Evolutionary conservation across 1,140 invertebrate species (phyloP), one percentile per base, ranked within the genome.

Genomic region (Cotesia glomerata): DNA sequence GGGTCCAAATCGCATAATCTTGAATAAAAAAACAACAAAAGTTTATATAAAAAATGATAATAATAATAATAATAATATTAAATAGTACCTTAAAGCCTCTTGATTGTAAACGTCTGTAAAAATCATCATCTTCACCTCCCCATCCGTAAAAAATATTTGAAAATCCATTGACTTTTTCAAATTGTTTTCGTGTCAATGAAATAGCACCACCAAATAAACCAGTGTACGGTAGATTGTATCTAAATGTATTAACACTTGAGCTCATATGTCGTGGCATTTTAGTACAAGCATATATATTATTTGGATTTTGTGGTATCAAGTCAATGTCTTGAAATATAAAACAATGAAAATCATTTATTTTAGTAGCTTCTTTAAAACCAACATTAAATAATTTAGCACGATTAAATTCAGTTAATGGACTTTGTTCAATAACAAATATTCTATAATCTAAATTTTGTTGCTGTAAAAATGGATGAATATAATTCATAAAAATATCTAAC

Each of bases 301-400:
- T 91, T 69, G 91, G 90, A 86, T 95, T 95, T 75, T 98, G 89
- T 9, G 97, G 97, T 69, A 99, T 89, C 16, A 99, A 86, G 88
- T 99, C 97, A 54, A 99, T 94, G 83, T 99, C 97, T 86, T 98
- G 97, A 79, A 99, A 94, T 64, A 99, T 92, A 61, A 98, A 91
- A 81, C 98, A 99, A 32, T 95, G 91, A 85, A 92, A 96, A 61
- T 91, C 90, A 69, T 89, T 90, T 39, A 91, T 90, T 75, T 88
- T 89, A 35, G 88, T 83, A 0, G 95, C 94, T 79, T 95, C 92
- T 4, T 89, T 84, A 75, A 95, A 97, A 1, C 96, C 98, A 74
- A 97, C 92, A 83, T 99, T 99, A 78, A 99, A 93, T 7, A 99
- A 89, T 83, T 96, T 95, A 0, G 95, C 97, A 79, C 96, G 90